These are phyloP conservation scores for Kobus ellipsiprymnus DNA, from an alignment of 2,113 vertebrate genomes.

Conservation along the genomic window DNA sequence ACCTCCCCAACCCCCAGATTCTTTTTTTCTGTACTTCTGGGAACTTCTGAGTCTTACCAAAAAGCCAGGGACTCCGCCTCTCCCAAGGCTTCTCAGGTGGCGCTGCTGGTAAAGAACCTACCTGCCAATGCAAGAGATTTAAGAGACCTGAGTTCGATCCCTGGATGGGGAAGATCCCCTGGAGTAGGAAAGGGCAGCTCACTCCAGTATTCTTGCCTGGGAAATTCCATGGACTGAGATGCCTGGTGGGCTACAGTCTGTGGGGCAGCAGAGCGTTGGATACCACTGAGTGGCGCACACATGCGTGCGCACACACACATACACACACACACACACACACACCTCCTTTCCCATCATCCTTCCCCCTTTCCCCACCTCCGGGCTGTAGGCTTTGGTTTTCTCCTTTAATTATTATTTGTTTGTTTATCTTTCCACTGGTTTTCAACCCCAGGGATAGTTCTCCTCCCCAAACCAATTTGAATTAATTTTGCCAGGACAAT, in stretches of 20 bases:
- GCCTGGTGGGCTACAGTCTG: background rate
- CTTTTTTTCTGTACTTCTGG: too few species aligned
- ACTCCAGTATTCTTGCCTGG: background rate
- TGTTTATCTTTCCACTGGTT: constrained; percentile 55
- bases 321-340: background rate
- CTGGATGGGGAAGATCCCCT: background rate
- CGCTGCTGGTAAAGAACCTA: background rate
- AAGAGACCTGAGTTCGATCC: background rate
- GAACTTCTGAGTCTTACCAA: background rate
- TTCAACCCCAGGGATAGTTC: constrained; percentile 48
- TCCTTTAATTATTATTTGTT: constrained; percentile 62
- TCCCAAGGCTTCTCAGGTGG: background rate
- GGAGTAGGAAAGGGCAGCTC: background rate
- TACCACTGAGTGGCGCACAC: rapidly evolving
- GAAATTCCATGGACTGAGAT: background rate
- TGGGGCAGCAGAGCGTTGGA: background rate
- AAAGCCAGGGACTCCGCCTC: background rate
- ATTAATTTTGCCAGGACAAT: constrained; percentile 67
- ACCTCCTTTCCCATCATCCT: too few species aligned
- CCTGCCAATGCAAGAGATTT: background rate
- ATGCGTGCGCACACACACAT: rapidly evolving
- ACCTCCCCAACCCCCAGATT: background rate
- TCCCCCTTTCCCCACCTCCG: background rate
- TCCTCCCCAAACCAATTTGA: constrained; percentile 52
- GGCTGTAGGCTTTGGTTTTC: background rate